phyloP scores from a whole-genome alignment of 2,113 vertebrate species.

The Salvelinus fontinalis region DNA sequence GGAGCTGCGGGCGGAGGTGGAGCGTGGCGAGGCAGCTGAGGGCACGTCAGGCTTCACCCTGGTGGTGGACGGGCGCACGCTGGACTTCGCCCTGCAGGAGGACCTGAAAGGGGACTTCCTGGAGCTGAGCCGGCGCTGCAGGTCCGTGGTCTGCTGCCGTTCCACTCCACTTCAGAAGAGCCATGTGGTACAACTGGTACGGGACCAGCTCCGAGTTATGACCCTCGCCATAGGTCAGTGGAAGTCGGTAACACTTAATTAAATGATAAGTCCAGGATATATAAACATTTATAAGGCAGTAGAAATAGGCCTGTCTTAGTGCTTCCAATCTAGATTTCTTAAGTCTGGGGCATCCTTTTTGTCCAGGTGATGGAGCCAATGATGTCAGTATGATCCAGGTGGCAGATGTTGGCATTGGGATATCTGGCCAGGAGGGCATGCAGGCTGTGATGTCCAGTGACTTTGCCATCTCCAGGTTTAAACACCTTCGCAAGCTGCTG shows the following conservation, averaged over 20 bases:
- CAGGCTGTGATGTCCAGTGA: conserved; percentile 98
- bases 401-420: conserved; percentile 90
- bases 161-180: conserved; percentile 90
- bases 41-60: conserved; percentile 69
- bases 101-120: conserved; percentile 84
- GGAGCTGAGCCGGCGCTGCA: conserved; percentile 76
- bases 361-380: conserved; percentile 92
- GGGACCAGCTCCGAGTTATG: conserved; percentile 80
- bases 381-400: conserved; percentile 98
- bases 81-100: conserved; percentile 75
- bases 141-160: conserved; percentile 87
- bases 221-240: conserved; percentile 84
- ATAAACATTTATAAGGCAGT: neutral
- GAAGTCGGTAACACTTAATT: neutral
- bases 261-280: neutral
- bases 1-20: conserved; percentile 71
- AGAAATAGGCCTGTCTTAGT: neutral
- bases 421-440: conserved; percentile 96
- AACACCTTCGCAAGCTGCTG: conserved; percentile 89
- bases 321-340: neutral
- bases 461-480: conserved; percentile 90
- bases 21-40: neutral
- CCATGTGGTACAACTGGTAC: conserved; percentile 81
- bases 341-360: conserved; percentile 36
- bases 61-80: conserved; percentile 83